Conservation (phyloP, 2,113 vertebrate species). For the Petroica traversi region DNA sequence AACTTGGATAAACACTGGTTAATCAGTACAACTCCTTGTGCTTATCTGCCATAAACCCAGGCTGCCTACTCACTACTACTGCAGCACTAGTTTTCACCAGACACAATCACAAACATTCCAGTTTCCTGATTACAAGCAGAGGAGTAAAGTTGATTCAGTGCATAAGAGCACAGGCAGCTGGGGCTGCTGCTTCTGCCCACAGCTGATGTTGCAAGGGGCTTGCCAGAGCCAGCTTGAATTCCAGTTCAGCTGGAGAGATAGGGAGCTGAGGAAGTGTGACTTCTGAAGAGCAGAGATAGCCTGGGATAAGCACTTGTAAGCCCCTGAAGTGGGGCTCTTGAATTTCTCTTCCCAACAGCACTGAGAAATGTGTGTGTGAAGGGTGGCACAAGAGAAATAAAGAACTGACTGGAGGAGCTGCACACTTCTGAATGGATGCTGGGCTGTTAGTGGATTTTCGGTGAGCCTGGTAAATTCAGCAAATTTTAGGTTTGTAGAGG, state of each 20-base stretch:
- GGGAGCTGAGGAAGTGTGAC: neutral
- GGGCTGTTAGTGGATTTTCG: neutral
- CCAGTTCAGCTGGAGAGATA: neutral
- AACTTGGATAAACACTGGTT: slow-evolving; percentile 23
- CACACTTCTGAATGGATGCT: neutral
- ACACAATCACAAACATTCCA: slow-evolving; percentile 26
- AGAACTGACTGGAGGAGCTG: neutral
- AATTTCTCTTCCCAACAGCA: neutral
- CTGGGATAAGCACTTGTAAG: neutral
- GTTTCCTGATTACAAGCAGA: slow-evolving; percentile 7
- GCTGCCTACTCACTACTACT: slow-evolving; percentile 3
- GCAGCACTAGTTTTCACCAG: neutral
- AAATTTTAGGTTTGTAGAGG: neutral
- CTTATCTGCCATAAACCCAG: slow-evolving; percentile 28
- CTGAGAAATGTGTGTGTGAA: neutral
- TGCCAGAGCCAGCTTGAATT: neutral
- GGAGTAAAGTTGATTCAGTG: neutral
- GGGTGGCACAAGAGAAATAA: neutral
- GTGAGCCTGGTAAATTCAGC: neutral
- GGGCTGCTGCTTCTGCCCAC: neutral
- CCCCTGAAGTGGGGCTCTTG: neutral
- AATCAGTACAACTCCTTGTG: neutral
- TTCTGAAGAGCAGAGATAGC: neutral
- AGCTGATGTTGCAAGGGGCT: neutral
- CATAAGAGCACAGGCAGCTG: neutral